A percentile compares a stretch with the other conserved stretches of the same genome.
These are phyloP conservation scores for Aspidapion aeneum DNA, from an alignment of 2,888 invertebrate species.

Conservation along the genomic window DNA sequence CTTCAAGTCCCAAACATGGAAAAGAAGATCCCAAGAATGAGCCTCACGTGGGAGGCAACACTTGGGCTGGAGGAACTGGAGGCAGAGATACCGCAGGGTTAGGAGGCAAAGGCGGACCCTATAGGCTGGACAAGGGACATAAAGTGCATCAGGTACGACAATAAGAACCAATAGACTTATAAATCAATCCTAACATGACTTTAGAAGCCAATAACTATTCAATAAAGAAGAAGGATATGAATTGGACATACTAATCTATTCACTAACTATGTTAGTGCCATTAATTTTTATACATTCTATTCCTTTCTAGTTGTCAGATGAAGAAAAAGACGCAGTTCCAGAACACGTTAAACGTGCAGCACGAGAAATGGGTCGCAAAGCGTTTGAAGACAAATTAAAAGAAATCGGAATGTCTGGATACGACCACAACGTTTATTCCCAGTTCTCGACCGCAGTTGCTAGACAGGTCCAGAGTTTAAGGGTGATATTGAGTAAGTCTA, in stretches of 20 bases:
- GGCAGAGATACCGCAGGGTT: slow-evolving; percentile 93
- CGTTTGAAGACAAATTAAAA: slow-evolving; percentile 78
- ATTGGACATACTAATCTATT: too few relatives aligned
- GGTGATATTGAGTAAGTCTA: slow-evolving; percentile 66
- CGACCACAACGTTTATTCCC: slow-evolving; percentile 83
- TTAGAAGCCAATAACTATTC: too few relatives aligned
- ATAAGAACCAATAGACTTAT: not conserved
- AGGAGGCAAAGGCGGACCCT: slow-evolving; percentile 95
- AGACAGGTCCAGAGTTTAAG: slow-evolving; percentile 83
- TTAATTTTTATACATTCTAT: too few relatives aligned
- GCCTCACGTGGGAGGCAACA: slow-evolving; percentile 95
- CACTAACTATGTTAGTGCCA: too few relatives aligned
- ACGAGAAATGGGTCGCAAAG: slow-evolving; percentile 87
- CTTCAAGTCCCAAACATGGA: slow-evolving; percentile 84
- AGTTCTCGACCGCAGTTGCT: slow-evolving; percentile 72
- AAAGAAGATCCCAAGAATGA: slow-evolving; percentile 86
- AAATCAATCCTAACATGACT: too few relatives aligned
- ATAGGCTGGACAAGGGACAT: slow-evolving; percentile 90
- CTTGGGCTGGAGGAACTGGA: slow-evolving; percentile 95
- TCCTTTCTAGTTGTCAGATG: slow-evolving; percentile 70
- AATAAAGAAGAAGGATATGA: too few relatives aligned
- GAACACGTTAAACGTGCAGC: slow-evolving; percentile 87
- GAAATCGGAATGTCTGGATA: slow-evolving; percentile 95
- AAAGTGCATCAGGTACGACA: slow-evolving; percentile 78
- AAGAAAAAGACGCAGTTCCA: slow-evolving; percentile 86